These are phyloP conservation scores for Plecturocebus donacophilus DNA, from an alignment of 2,113 vertebrate species.

Conservation along the genomic window DNA sequence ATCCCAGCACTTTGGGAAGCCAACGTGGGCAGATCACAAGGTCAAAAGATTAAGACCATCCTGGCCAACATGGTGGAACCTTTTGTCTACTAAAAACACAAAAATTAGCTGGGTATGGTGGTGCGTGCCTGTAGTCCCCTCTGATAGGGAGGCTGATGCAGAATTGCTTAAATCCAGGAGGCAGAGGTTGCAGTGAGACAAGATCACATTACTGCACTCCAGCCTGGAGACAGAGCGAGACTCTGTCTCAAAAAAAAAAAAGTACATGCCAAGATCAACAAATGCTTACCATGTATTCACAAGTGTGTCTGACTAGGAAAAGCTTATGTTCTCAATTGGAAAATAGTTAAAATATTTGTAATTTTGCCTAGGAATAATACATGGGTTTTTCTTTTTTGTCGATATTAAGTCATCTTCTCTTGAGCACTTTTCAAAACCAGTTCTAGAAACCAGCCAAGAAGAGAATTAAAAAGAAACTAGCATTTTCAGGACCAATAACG, in stretches of 20 bases:
- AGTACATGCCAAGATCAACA: not conserved
- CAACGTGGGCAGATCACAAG: too few relatives aligned
- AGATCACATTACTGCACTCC: too few relatives aligned
- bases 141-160: too few relatives aligned
- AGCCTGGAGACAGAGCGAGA: too few relatives aligned
- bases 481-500: not conserved
- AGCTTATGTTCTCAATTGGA: not conserved
- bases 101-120: too few relatives aligned
- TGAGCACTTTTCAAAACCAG: slow-evolving; percentile 5
- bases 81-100: too few relatives aligned
- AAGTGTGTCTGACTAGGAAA: not conserved
- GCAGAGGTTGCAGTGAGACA: too few relatives aligned
- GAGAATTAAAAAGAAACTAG: not conserved
- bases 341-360: not conserved
- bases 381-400: not conserved
- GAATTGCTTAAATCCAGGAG: too few relatives aligned
- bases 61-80: too few relatives aligned
- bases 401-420: not conserved
- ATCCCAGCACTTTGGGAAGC: too few relatives aligned
- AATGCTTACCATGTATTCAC: not conserved
- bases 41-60: too few relatives aligned
- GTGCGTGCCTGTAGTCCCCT: too few relatives aligned
- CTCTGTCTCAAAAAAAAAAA: not conserved
- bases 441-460: not conserved
- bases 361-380: not conserved